These are phyloP conservation scores for Augiades crinisus DNA, from an alignment of 2,888 invertebrate species.

Conservation along the genomic window DNA sequence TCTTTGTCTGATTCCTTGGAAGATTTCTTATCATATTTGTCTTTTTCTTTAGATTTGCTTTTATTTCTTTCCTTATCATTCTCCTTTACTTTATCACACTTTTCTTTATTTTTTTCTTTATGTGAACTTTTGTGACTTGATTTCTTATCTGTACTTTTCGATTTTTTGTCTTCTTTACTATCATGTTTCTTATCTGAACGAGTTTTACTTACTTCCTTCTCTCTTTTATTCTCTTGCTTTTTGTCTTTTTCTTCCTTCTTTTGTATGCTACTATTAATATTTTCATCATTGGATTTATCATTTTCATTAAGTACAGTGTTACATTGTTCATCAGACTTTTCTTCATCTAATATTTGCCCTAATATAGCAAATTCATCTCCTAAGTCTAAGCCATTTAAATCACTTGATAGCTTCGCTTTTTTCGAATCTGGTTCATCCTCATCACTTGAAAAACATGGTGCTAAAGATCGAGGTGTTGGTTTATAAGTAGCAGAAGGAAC, in stretches of 20 bases:
- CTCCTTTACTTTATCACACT: constrained; percentile 39
- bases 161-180: constrained; percentile 41
- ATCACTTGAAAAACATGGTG: constrained; percentile 76
- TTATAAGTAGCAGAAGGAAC: constrained; percentile 60
- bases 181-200: constrained; percentile 40
- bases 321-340: constrained; percentile 44
- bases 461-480: constrained; percentile 68
- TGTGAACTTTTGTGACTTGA: constrained; percentile 58
- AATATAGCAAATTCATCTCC: constrained; percentile 77
- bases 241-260: constrained; percentile 26
- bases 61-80: constrained; percentile 47
- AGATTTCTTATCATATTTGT: constrained; percentile 27
- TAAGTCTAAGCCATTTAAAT: constrained; percentile 68
- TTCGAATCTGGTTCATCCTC: constrained; percentile 69
- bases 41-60: constrained; percentile 45
- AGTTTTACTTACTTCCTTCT: constrained; percentile 34
- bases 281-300: constrained; percentile 35
- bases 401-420: constrained; percentile 60
- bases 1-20: constrained; percentile 43
- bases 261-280: constrained; percentile 40
- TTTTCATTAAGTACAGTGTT: constrained; percentile 30
- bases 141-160: constrained; percentile 48
- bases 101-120: constrained; percentile 53
- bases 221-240: constrained; percentile 40
- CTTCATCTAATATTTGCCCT: constrained; percentile 75